A percentile compares a stretch with the other conserved stretches of the same genome.
These are phyloP conservation scores for Tauraco erythrolophus DNA, from an alignment of 2,113 vertebrate genomes.

Conservation along the genomic window DNA sequence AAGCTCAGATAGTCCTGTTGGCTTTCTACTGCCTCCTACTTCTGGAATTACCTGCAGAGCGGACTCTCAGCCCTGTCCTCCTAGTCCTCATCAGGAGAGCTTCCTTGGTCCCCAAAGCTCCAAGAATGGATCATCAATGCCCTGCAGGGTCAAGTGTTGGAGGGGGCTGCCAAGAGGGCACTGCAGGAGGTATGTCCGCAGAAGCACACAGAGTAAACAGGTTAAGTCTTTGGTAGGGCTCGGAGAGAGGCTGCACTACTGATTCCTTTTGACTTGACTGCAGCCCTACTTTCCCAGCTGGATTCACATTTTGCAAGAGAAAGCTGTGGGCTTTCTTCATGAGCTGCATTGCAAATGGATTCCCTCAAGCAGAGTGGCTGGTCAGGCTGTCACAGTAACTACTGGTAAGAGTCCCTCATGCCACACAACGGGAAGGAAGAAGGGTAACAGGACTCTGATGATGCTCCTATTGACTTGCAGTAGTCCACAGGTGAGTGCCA, in stretches of 20 bases:
- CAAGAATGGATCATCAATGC: background rate
- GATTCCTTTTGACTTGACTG: background rate
- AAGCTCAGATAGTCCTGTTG: background rate
- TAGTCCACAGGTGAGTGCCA: background rate
- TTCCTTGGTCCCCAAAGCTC: fast-evolving
- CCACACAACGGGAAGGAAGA: background rate
- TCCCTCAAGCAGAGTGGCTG: background rate
- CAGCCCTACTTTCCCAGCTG: background rate
- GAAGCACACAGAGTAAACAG: background rate
- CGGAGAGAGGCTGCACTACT: background rate
- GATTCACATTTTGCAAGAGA: background rate
- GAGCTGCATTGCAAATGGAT: background rate
- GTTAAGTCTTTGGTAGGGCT: background rate
- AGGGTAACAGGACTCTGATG: background rate
- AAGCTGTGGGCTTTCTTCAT: background rate
- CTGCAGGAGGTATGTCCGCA: background rate
- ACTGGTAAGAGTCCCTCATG: background rate
- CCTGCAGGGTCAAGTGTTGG: fast-evolving
- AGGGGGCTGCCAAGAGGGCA: background rate
- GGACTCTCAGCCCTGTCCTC: background rate
- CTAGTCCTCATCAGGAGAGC: background rate
- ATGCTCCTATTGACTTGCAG: background rate
- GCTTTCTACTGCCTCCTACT: background rate
- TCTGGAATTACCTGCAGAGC: background rate
- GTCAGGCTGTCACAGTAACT: background rate